Evolutionary conservation across 2,797 vertebrate species (phyloP), one percentile per base, ranked within the genome.

Genomic region (Babyrousa celebensis): DNA sequence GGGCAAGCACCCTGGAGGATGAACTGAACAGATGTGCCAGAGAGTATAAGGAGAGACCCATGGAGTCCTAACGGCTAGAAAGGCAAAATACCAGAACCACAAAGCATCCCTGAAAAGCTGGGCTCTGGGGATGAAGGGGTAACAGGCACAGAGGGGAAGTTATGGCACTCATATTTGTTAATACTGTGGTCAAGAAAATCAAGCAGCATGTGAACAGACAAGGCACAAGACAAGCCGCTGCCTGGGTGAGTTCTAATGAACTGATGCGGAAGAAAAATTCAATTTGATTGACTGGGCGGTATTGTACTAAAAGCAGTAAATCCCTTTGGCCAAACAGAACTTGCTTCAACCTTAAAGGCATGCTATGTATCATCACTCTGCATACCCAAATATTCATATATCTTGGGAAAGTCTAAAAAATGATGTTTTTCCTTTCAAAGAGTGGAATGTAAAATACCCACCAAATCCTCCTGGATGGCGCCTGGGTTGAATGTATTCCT

Each of bases 401-500:
- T 94, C 94, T 95, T 90, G 87, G 94, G 78, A 94, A 94, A 97
- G 77, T 70, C 89, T 94, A 58, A 97, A 94, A 97, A 97, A 72
- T 63, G 32, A 58, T 93, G 80, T 82, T 97, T 97, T 97, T 95
- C 87, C 92, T 95, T 96, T 96, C 91, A 60, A 91, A 80, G 71
- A 82, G 25, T 96, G 96, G 96, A 98, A 98, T 98, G 97, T 93
- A 93, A 97, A 97, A 92, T 92, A 95, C 89, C 96, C 91, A 95
- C 95, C 68, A 86, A 92, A 89, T 90, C 93, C 70, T 95, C 84
- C 93, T 90, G 94, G 84, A 96, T 92, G 95, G 96, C 89, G 82
- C 96, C 97, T 88, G 94, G 68, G 60, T 96, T 96, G 78, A 97
- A 92, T 90, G 56, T 78, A 65, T 84, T 94, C 89, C 95, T 97